A percentile compares a stretch with the other conserved stretches of the same genome.
These are phyloP conservation scores for Mimas tiliae DNA, from an alignment of 2,888 invertebrate genomes.

Conservation along the genomic window DNA sequence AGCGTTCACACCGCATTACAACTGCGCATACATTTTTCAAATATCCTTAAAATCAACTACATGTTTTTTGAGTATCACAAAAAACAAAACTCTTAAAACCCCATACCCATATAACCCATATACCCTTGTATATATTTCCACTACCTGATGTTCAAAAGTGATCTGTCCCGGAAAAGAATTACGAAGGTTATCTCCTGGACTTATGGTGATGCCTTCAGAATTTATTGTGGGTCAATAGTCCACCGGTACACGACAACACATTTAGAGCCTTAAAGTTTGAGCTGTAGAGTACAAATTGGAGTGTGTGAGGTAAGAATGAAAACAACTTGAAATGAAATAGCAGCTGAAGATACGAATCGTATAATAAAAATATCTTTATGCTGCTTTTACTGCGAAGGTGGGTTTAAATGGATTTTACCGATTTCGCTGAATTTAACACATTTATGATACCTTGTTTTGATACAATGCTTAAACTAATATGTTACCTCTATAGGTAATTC, in stretches of 20 bases:
- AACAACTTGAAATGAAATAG: constrained; percentile 14
- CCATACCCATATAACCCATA: background rate
- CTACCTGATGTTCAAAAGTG: constrained; percentile 9
- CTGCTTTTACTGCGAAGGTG: constrained; percentile 9
- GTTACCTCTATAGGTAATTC: too few species aligned
- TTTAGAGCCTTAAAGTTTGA: background rate
- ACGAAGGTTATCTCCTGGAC: constrained; percentile 62
- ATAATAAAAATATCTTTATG: constrained; percentile 18
- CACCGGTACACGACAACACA: background rate
- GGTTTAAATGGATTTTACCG: constrained; percentile 1
- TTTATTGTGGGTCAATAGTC: constrained; percentile 62
- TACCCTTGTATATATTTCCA: background rate
- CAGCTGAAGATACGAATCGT: constrained; percentile 22
- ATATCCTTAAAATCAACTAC: background rate
- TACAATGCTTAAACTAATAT: background rate
- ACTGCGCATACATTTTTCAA: too few species aligned
- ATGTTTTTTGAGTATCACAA: background rate
- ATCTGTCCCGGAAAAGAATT: constrained; percentile 49
- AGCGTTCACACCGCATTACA: too few species aligned
- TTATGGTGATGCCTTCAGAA: constrained; percentile 58
- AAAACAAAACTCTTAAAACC: background rate
- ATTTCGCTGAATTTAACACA: background rate
- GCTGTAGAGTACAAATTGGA: background rate
- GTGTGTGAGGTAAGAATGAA: background rate
- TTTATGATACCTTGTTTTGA: background rate